Conservation (phyloP, 2,113 vertebrate species). For the Pituophis catenifer region DNA sequence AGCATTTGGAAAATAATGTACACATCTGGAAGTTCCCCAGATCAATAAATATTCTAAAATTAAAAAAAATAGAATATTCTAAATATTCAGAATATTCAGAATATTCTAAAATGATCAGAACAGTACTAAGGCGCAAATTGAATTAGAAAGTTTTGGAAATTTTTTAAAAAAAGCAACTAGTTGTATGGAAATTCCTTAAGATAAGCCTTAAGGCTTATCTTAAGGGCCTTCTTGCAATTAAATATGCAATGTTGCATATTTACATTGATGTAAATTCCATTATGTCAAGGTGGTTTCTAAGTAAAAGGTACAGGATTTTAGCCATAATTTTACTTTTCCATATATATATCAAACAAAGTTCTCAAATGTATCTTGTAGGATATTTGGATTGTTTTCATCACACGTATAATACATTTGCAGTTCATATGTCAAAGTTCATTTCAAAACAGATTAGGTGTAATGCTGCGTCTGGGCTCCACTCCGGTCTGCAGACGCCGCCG, state of each 20-base stretch:
- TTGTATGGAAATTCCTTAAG: neutral
- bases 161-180: neutral
- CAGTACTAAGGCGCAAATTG: neutral
- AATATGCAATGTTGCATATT: neutral
- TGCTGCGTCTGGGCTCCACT: too few relatives aligned
- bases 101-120: neutral
- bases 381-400: neutral
- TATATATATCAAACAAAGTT: neutral
- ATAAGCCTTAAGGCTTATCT: neutral
- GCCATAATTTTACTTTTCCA: neutral
- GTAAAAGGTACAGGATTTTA: neutral
- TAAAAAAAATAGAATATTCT: neutral
- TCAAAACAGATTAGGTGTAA: neutral
- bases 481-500: too few relatives aligned
- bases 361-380: neutral
- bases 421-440: neutral
- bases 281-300: neutral
- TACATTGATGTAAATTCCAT: neutral
- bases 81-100: neutral
- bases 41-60: neutral
- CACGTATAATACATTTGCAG: neutral
- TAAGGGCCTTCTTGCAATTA: neutral
- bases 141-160: neutral
- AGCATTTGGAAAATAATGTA: neutral
- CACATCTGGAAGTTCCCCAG: neutral